Base-by-base conservation (phyloP, 37 sponge, comb jelly and placozoan genomes). In the Petrosia ficiformis region DNA sequence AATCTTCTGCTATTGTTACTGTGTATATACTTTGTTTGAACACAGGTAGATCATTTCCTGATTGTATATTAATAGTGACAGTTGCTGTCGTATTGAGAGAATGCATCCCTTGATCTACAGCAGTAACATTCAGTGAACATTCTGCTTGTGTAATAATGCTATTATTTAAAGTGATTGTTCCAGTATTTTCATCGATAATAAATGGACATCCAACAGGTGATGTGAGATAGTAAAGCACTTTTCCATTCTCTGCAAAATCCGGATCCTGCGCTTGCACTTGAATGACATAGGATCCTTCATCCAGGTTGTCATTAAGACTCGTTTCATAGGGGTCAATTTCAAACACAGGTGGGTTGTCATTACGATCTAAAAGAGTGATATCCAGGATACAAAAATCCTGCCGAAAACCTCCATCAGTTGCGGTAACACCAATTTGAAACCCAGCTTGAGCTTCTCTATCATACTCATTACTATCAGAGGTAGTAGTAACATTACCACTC, bases 261-360 rank as follows among this genome's bases (percentile, higher is more conserved):
- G 33, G 25, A 68, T 87, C 88, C 58, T 63, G 34, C 29, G 91
- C 91, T 26, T 41, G 31, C 0, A 90, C 74, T 63, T 76, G 80
- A 5, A 76, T 35, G 24, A 85, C 65, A 36, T 57, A 42, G 21
- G 60, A 57, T 0, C 86, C 88, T 44, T 25, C 14, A 4, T 11
- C 0, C 1, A 69, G 22, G 42, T 10, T 74, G 29, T 29, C 8
- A 6, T 30, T 16, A 24, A 76, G 2, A 0, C 64, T 81, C 4
- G 68, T 57, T 11, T 32, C 44, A 42, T 82, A 90, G 4, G 30
- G 19, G 0, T 43, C 24, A 34, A 67, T 25, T 24, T 33, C 48
- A 71, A 90, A 78, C 4, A 28, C 1, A 10, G 91, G 91, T 2
- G 77, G 21, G 39, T 90, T 81, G 57, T 90, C 91, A 61, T 90